Conservation (phyloP, 2,888 invertebrate species). For the Protodeltote pygarga region DNA sequence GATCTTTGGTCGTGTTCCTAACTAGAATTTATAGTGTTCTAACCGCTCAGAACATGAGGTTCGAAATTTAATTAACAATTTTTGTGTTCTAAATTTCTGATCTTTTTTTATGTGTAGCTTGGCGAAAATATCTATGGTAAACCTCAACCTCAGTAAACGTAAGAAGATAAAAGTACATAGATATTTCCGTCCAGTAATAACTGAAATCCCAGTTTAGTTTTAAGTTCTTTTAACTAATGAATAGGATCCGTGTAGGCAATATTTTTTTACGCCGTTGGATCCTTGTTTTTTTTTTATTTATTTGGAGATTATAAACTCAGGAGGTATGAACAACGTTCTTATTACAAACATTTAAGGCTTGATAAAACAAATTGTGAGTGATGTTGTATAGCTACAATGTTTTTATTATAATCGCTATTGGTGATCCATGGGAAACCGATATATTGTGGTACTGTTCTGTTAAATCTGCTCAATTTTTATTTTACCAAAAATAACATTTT, state of each 20-base stretch:
- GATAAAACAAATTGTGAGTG: conserved; percentile 64
- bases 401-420: conserved; percentile 64
- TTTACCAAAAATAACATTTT: conserved; percentile 39
- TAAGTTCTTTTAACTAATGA: conserved; percentile 34
- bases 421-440: conserved; percentile 52
- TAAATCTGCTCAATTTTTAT: conserved; percentile 45
- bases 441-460: conserved; percentile 73
- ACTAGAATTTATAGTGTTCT: conserved; percentile 38
- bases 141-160: background rate
- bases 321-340: conserved; percentile 50
- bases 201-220: conserved; percentile 38
- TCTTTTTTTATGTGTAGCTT: conserved; percentile 17
- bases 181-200: conserved; percentile 18
- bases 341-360: conserved; percentile 61
- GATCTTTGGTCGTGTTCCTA: conserved; percentile 51
- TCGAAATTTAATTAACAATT: conserved; percentile 17
- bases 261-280: conserved; percentile 46
- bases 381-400: conserved; percentile 62
- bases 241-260: conserved; percentile 42
- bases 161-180: background rate
- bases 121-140: conserved; percentile 4
- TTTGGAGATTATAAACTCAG: conserved; percentile 71
- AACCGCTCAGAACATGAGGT: conserved; percentile 24
- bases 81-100: conserved; percentile 23
- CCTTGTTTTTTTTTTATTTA: conserved; percentile 30